Conservation (phyloP, 2,113 vertebrate species). For the Python bivittatus region DNA sequence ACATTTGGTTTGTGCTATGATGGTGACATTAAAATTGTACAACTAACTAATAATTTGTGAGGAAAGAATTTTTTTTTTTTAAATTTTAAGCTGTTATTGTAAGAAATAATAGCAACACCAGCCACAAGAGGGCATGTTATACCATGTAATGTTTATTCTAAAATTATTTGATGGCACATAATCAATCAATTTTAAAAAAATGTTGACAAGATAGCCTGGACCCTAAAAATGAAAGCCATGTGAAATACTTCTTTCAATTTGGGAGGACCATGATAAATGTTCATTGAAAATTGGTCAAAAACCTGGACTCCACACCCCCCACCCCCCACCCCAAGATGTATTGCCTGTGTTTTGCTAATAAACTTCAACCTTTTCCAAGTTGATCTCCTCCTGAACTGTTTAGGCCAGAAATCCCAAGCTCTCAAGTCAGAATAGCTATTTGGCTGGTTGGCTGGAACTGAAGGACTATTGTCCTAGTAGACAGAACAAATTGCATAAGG, state of each 20-base stretch:
- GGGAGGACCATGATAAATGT: not conserved
- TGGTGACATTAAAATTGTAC: not conserved
- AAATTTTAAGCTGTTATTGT: not conserved
- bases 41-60: not conserved
- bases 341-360: not conserved
- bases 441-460: not conserved
- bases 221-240: not conserved
- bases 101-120: not conserved
- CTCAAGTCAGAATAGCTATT: not conserved
- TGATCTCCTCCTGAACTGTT: not conserved
- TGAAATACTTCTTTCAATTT: not conserved
- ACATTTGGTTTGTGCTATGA: not conserved
- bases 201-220: not conserved
- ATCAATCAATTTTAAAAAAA: not conserved
- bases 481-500: not conserved
- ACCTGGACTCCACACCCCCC: not conserved
- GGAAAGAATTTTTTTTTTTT: not conserved
- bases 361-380: not conserved
- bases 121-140: constrained; percentile 20
- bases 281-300: not conserved
- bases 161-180: not conserved
- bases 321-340: too few species aligned
- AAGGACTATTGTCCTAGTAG: not conserved
- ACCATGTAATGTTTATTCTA: not conserved
- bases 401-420: not conserved